Percentiles rank a stretch among this genome's conserved stretches.
These are phyloP conservation scores for Heterotis niloticus DNA, from an alignment of 2,113 vertebrate species.

Conservation along the genomic window DNA sequence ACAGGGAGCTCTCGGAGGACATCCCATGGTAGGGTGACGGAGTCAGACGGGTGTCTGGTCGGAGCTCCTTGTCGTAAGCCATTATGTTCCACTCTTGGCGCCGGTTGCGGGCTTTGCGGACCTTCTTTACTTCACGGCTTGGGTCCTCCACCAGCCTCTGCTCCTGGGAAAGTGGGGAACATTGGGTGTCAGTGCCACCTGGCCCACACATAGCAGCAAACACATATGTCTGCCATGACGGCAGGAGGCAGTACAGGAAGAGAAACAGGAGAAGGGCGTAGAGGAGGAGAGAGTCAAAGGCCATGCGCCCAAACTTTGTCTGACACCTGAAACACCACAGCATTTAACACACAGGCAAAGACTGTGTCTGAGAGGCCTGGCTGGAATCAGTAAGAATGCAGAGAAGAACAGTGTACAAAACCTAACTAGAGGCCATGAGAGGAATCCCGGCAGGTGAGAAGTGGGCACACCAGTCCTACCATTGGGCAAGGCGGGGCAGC, in stretches of 20 bases:
- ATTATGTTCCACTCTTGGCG: conserved; percentile 91
- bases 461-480: not conserved
- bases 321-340: not conserved
- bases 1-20: conserved; percentile 87
- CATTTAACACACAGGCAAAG: not conserved
- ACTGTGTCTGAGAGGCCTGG: not conserved
- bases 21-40: conserved; percentile 87
- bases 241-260: not conserved
- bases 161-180: conserved; percentile 61
- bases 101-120: conserved; percentile 85
- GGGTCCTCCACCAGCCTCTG: conserved; percentile 83
- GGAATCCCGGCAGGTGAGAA: not conserved
- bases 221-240: not conserved
- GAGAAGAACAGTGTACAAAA: not conserved
- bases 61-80: conserved; percentile 89
- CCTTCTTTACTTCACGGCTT: conserved; percentile 86
- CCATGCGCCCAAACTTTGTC: not conserved
- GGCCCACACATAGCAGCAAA: too few species aligned
- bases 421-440: not conserved
- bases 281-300: not conserved
- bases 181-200: too few species aligned
- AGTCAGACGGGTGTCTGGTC: conserved; percentile 81
- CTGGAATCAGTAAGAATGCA: not conserved
- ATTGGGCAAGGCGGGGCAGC: not conserved
- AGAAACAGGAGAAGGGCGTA: not conserved